Evolutionary conservation across 2,797 vertebrate genomes (phyloP), one percentile per base, ranked within the genome.

Genomic region (Myiothlypis chrysogaster): DNA sequence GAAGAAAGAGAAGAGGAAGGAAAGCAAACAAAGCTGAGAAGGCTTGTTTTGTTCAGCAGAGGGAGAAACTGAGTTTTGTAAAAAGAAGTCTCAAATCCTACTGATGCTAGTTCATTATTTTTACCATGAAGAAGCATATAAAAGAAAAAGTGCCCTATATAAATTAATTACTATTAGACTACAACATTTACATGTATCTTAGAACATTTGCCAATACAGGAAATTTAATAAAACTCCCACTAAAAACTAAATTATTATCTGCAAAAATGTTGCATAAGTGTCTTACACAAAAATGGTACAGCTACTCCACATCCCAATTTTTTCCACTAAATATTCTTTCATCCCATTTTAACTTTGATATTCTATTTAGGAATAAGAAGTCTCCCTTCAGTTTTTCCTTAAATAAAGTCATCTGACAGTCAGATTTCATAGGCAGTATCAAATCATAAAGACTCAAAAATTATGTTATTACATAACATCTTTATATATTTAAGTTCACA

Each of bases 1-100:
- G 71, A 96, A 83, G 55, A 28, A 93, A 50, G 34, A 91, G 11
- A 73, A 90, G 37, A 39, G 49, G 66, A 93, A 93, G 52, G 84
- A 85, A 89, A 70, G 75, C 57, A 94, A 87, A 89, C 14, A 79
- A 84, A 90, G 35, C 46, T 32, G 30, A 87, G 57, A 78, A 76
- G 82, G n/a, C 49, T 64, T 37, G 24, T 66, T 52, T 63, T 82
- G 44, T 53, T 92, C 87, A 85, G 52, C 46, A 89, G 64, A 91
- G 73, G 41, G 56, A 79, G 52, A 92, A 96, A 66, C 9, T 52
- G 76, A 39, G 37, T 68, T 94, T 76, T 83, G 57, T 47, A 86
- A 78, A 80, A 89, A 39, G 11, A 75, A 83, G 15, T 39, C 71
- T 79, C 52, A 89, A 73, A 79, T 59, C 25, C 47, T 77, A 76